Evolutionary conservation across 2,888 invertebrate species (phyloP).

Genomic region (Coecobrya sp.): DNA sequence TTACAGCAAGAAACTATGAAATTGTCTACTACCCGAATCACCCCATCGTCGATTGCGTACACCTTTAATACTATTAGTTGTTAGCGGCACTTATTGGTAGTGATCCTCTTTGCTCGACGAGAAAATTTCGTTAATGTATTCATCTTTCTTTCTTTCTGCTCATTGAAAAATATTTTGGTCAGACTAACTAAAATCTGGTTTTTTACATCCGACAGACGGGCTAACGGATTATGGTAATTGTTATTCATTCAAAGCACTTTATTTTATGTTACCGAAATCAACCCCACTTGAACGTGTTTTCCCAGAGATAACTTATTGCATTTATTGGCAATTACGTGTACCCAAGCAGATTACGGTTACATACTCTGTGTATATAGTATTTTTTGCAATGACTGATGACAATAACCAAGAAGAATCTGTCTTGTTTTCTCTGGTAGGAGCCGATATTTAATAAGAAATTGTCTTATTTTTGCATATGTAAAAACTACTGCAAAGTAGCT

Average conservation of each 20-base stretch:
- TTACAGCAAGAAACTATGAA: background rate
- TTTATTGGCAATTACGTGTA: constrained; percentile 53
- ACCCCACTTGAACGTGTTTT: constrained; percentile 65
- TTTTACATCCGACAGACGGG: constrained; percentile 61
- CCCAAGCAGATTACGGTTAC: background rate
- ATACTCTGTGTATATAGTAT: background rate
- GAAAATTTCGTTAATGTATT: background rate
- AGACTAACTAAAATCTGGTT: constrained; percentile 59
- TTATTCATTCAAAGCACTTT: constrained; percentile 45
- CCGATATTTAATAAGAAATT: background rate
- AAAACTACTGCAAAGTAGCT: background rate
- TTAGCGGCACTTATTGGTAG: background rate
- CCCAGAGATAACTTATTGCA: constrained; percentile 9
- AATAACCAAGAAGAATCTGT: background rate
- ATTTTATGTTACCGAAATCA: constrained; percentile 72
- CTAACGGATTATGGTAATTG: constrained; percentile 70
- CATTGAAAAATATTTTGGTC: constrained; percentile 49
- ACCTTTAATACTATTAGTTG: background rate
- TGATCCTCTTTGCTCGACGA: background rate
- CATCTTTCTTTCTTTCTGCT: constrained; percentile 8
- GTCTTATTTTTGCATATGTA: background rate
- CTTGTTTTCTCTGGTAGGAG: background rate
- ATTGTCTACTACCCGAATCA: background rate
- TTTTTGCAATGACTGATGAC: background rate
- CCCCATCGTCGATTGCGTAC: background rate